A percentile compares a stretch with the other conserved stretches of the same genome.
phyloP scores from a whole-genome alignment of 2,888 invertebrate genomes.

The Troilus luridus region DNA sequence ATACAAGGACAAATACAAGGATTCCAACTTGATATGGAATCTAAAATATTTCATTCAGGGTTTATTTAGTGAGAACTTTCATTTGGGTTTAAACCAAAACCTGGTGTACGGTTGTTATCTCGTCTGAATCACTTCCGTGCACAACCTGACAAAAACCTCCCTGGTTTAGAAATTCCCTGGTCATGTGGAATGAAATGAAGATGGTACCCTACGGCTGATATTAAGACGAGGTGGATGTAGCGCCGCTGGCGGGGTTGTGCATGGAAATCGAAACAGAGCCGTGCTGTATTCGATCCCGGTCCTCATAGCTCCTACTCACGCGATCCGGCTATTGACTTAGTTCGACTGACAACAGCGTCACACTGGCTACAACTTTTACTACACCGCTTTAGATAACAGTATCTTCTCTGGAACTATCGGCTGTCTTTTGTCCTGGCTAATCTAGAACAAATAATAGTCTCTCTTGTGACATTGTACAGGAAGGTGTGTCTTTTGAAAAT shows the following conservation, averaged over 20 bases:
- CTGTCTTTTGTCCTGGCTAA: not conserved
- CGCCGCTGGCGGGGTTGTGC: not conserved
- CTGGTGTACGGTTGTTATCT: no score
- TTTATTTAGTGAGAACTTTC: no score
- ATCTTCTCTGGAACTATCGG: not conserved
- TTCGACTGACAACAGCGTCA: conserved; percentile 20
- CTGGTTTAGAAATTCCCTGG: no score
- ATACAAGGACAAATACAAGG: no score
- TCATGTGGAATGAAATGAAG: not conserved
- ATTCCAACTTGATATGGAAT: no score
- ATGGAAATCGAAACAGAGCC: conserved; percentile 42
- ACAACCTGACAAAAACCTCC: no score
- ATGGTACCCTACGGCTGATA: not conserved
- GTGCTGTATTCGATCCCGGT: conserved; percentile 10
- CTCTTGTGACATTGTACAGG: not conserved
- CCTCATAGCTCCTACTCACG: conserved; percentile 22
- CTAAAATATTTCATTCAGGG: no score
- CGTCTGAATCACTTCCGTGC: not conserved
- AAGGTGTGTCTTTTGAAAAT: not conserved
- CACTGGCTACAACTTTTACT: conserved; percentile 42
- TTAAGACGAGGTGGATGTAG: not conserved
- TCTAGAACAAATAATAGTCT: not conserved
- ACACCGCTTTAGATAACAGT: conserved; percentile 2
- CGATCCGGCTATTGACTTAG: conserved; percentile 25
- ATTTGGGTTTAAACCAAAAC: no score